Conservation (phyloP, 2,888 invertebrate genomes). For the Itoplectis maculator region DNA sequence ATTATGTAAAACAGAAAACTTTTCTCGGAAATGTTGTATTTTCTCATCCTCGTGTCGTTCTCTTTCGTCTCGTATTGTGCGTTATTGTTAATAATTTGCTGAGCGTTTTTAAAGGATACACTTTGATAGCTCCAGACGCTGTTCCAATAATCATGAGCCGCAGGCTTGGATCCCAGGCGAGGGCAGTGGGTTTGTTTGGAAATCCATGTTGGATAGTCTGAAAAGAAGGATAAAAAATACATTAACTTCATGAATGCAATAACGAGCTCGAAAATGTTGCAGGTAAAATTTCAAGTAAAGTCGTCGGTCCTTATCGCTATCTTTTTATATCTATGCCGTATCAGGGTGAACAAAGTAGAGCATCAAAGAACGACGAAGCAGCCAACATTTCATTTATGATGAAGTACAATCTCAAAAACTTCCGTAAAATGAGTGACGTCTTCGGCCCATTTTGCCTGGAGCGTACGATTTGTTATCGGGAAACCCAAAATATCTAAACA, state of each 20-base stretch:
- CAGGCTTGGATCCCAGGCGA: constrained; percentile 96
- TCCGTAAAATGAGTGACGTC: neutral
- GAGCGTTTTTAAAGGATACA: constrained; percentile 86
- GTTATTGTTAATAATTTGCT: neutral
- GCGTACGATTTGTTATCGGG: constrained; percentile 33
- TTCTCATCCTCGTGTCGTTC: neutral
- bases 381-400: constrained; percentile 2
- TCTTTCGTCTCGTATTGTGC: neutral
- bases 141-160: constrained; percentile 96
- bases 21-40: no score
- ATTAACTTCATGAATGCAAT: neutral
- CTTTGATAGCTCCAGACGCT: constrained; percentile 95
- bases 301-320: constrained; percentile 33
- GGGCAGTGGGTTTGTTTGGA: constrained; percentile 97
- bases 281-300: neutral
- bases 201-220: constrained; percentile 99
- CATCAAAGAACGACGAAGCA: neutral
- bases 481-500: neutral
- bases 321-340: neutral
- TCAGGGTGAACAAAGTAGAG: constrained; percentile 35
- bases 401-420: constrained; percentile 25
- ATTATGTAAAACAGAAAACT: no score
- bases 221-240: constrained; percentile 74
- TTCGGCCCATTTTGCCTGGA: constrained; percentile 19
- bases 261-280: neutral